phyloP scores from a whole-genome alignment of 2,797 vertebrate species.

The Geotrypetes seraphini region DNA sequence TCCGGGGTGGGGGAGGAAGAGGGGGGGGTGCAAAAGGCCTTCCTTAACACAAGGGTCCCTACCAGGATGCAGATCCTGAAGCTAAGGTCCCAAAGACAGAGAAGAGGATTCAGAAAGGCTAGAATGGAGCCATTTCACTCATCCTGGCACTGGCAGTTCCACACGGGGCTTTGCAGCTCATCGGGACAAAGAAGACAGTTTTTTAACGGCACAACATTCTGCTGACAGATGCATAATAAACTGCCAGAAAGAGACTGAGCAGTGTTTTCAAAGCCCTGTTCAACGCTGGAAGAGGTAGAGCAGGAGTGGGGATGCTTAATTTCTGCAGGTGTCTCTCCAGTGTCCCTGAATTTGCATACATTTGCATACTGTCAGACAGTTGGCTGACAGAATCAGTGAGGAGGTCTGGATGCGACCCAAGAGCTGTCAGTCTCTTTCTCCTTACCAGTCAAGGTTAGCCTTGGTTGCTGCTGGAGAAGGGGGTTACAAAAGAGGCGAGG shows the following conservation, averaged over 20 bases:
- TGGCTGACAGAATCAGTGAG: constrained; percentile 82
- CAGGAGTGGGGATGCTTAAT: constrained; percentile 62
- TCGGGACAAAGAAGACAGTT: constrained; percentile 50
- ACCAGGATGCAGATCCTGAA: constrained; percentile 23
- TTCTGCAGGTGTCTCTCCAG: constrained; percentile 65
- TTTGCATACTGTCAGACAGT: constrained; percentile 95
- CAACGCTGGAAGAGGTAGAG: constrained; percentile 47
- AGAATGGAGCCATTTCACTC: constrained; percentile 73
- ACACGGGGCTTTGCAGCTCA: constrained; percentile 36
- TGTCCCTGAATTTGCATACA: constrained; percentile 88
- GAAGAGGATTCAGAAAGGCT: constrained; percentile 71
- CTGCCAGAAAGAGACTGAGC: constrained; percentile 57
- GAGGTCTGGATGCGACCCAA: constrained; percentile 84
- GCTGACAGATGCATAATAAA: constrained; percentile 81
- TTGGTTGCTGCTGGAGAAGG: constrained; percentile 31
- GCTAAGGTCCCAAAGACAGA: constrained; percentile 31
- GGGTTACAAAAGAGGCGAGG: constrained; percentile 30
- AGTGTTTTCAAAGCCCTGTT: constrained; percentile 56
- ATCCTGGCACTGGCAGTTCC: constrained; percentile 42
- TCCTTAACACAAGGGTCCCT: constrained; percentile 25
- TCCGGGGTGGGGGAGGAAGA: no score
- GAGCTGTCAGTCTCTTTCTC: constrained; percentile 77
- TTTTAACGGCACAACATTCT: constrained; percentile 46
- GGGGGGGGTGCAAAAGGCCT: constrained; percentile 52
- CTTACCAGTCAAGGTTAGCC: constrained; percentile 65